A percentile compares a stretch with the other conserved stretches of the same genome.
phyloP scores from a whole-genome alignment of 2,113 vertebrate species.

The Melierax canorus region DNA sequence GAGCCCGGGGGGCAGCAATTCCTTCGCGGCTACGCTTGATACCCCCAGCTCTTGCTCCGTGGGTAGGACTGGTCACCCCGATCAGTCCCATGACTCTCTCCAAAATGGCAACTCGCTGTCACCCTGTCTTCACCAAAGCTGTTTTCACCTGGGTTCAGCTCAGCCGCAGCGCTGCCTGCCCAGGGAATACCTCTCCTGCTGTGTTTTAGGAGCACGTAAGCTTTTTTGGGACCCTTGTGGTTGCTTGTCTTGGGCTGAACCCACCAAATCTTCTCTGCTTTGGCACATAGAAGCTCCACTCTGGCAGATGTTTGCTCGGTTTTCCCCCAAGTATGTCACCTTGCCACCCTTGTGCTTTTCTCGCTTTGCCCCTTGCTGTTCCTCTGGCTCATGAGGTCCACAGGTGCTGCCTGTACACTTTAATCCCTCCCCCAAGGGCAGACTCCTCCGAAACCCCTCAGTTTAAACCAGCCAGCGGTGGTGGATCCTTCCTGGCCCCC shows the following conservation, averaged over 20 bases:
- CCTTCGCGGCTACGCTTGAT: rapidly evolving
- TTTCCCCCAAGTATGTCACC: not conserved
- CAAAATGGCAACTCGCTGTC: rapidly evolving
- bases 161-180: rapidly evolving
- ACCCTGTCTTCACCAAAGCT: rapidly evolving
- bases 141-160: not conserved
- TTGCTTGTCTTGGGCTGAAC: not conserved
- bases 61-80: not conserved
- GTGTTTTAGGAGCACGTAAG: not conserved
- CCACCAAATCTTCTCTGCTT: not conserved
- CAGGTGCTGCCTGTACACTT: not conserved
- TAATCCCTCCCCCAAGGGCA: not conserved
- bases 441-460: rapidly evolving
- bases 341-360: not conserved
- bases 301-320: not conserved
- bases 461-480: rapidly evolving
- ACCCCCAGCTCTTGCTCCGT: not conserved
- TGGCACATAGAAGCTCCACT: not conserved
- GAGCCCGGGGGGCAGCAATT: not conserved
- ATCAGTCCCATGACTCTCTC: not conserved
- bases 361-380: not conserved
- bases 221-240: not conserved
- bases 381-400: not conserved
- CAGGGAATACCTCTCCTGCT: not conserved
- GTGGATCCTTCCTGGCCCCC: not conserved